Evolutionary conservation across 2,113 vertebrate genomes (phyloP), one percentile per base, ranked within the genome.

Genomic region (Chinchilla lanigera): DNA sequence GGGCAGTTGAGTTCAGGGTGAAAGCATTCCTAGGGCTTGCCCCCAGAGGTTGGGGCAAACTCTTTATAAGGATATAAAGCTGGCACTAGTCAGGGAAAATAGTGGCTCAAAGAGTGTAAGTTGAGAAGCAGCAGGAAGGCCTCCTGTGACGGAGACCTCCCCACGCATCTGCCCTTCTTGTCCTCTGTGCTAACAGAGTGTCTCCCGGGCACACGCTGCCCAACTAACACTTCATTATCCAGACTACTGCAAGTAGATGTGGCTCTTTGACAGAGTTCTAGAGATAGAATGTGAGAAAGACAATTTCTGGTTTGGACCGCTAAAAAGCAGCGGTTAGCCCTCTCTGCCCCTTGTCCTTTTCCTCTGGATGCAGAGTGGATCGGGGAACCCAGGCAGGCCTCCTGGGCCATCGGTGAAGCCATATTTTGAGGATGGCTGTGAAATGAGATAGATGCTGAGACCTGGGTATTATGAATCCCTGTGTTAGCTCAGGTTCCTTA

Each of bases 381-480:
- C 19, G 50, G 94, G 65, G 35, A 83, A 16, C 61, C n/a, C 20
- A 7, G 16, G n/a, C 33, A 71, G 44, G 28, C n/a, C 26, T 69
- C 65, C 63, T 8, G 54, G 41, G 33, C 26, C 52, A 8, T 3
- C 19, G 26, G 19, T 17, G 69, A 86, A 33, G 47, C 26, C 19
- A 3, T 20, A 26, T 44, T n/a, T 58, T 14, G 33, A 92, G 9
- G 19, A 58, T 14, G 33, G 22, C 6, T 4, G 35, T 52, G n/a
- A 8, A 86, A 5, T 4, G 28, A 86, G 11, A 20, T 1, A 52
- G 69, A 60, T 52, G 4, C 17, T 92, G 35, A 75, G 44, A 14
- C 41, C 65, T 35, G n/a, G 63, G 61, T 0, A 3, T 6, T 14
- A 2, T 30, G n/a, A 41, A 20, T 7, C 3, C 4, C 26, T 16